Evolutionary conservation across 1,140 invertebrate species (phyloP), one percentile per base, ranked within the genome.

Genomic region (Zeugodacus cucurbitae): DNA sequence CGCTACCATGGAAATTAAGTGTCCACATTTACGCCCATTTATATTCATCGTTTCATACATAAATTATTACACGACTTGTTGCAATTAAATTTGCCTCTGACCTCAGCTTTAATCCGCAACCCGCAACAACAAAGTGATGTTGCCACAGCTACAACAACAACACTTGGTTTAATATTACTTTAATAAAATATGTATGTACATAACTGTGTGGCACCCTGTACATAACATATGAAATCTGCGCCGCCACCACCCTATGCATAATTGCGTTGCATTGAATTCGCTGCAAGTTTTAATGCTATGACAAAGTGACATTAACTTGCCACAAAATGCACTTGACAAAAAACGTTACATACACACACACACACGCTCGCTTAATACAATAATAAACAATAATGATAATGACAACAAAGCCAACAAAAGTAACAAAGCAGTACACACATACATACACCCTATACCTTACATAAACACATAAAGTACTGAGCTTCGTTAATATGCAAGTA

Each of bases 301-400:
- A 82, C 74, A 82, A 82, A 82, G 41, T 82, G 74, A 82, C 74
- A 82, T 82, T 82, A 82, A 82, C 74, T 82, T 82, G 41, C 74
- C 74, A 82, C 74, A 82, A 82, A 82, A 44, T 82, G 74, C 74
- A 82, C 41, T 82, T n/a, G 1, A 48, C 74, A 29, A 82, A 82
- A 44, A 82, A 82, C 37, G 10, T 22, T 48, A 22, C 10, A 44
- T 20, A 74, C 34, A 17, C 5, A 17, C 8, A 37, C 37, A 6
- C 48, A 54, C 48, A 57, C 54, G 26, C 7, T 62, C n/a, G 58
- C n/a, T 54, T 48, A 82, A 48, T 48, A 48, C 41, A 82, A 82
- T 82, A 78, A 78, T 78, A 78, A 78, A 78, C 70, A 78, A 78
- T 78, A 82, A 82, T 48, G 22, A 82, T 82, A 82, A 82, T 48